Base-by-base conservation (phyloP, 2,797 vertebrate species). In the Neosilurus hyrtlii region DNA sequence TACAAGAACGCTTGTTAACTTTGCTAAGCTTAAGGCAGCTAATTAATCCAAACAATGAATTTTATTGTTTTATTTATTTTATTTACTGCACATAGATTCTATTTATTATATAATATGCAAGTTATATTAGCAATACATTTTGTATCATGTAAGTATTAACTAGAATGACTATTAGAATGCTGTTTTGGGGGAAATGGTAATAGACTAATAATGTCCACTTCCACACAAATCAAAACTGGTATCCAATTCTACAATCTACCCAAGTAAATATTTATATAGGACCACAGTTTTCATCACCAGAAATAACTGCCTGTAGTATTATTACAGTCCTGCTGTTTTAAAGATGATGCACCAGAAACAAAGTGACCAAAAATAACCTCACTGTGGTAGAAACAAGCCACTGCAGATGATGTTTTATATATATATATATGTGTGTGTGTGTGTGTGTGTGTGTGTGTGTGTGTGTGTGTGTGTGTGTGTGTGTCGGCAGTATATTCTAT, bases 401-500 rank as follows among this genome's bases (percentile, higher is more conserved):
- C 71, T 30, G 24, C 71, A 74, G 52, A 9, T 73, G 5, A n/a
- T n/a, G n/a, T n/a, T n/a, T n/a, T n/a, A n/a, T n/a, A n/a, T n/a
- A n/a, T n/a, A n/a, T n/a, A n/a, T n/a, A n/a, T n/a, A n/a, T n/a
- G 83, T 81, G 66, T 73, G 61, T 78, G 73, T 77, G 59, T 72
- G 66, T 65, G 80, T 62, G 68, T 51, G 68, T 71, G 68, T 54
- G 51, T 73, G 51, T 73, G 71, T 54, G 4, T n/a, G n/a, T n/a
- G n/a, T n/a, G n/a, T n/a, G n/a, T n/a, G n/a, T n/a, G n/a, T n/a
- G n/a, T n/a, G n/a, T n/a, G n/a, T n/a, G n/a, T n/a, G n/a, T n/a
- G n/a, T n/a, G 22, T 71, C 10, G 12, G 68, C 4, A 54, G 16
- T 54, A 0, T 20, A 9, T 65, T 30, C 76, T 65, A 78, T 20